A percentile compares a stretch with the other conserved stretches of the same genome.
Evolutionary conservation across 2,797 vertebrate species (phyloP).

Genomic region (Acanthiza pusilla): DNA sequence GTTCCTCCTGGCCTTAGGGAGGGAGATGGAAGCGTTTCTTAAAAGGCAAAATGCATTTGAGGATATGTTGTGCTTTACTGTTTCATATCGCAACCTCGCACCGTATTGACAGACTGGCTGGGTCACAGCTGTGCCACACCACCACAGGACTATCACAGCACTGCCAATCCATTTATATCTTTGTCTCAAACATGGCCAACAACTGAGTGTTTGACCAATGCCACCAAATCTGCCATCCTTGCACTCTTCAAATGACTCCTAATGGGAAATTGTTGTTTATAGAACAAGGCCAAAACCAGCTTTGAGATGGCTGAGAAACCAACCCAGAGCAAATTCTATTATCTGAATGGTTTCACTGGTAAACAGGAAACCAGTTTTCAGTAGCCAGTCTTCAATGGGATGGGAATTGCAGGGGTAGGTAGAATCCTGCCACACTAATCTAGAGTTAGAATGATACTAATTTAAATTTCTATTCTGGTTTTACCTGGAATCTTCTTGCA

Average conservation of each 20-base stretch:
- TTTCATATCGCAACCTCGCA: rapidly evolving
- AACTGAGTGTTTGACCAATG: neutral
- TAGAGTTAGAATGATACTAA: neutral
- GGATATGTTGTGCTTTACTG: neutral
- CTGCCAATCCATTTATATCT: neutral
- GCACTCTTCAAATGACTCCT: neutral
- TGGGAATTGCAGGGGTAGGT: neutral
- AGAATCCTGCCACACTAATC: neutral
- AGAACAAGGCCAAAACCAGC: neutral
- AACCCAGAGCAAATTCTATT: neutral
- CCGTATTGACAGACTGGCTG: neutral
- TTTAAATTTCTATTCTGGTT: neutral
- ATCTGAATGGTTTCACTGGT: neutral
- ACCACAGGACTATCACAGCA: too few species aligned
- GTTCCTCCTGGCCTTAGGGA: neutral
- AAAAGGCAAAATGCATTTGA: neutral
- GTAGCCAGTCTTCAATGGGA: neutral
- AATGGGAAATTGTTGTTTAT: neutral
- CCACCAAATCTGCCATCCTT: neutral
- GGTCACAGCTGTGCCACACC: neutral
- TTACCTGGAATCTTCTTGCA: neutral
- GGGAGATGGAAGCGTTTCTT: neutral
- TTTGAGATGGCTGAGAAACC: too few species aligned
- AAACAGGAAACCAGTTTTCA: neutral
- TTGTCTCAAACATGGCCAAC: neutral